phyloP scores from a whole-genome alignment of 2,113 vertebrate species.

The Lanius collurio region DNA sequence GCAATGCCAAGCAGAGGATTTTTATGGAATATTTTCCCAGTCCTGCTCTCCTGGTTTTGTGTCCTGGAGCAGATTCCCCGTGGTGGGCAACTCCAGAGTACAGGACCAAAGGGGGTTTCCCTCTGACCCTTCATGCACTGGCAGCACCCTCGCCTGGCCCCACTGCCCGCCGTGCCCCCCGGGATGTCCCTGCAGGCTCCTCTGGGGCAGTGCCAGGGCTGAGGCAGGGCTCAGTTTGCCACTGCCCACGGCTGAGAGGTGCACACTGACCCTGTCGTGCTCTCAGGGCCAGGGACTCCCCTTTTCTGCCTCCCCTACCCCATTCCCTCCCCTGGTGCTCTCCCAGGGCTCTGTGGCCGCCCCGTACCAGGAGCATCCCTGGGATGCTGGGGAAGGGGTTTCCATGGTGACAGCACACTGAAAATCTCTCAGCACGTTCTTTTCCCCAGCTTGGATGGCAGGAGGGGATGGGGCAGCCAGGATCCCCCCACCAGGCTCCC shows the following conservation, averaged over 20 bases:
- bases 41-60: background rate
- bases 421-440: background rate
- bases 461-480: background rate
- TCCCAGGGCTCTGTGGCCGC: background rate
- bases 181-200: background rate
- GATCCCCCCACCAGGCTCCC: too few species aligned
- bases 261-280: background rate
- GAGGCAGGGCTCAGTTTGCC: accelerated
- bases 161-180: background rate
- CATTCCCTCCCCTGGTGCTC: background rate
- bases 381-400: conserved; percentile 24
- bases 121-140: background rate
- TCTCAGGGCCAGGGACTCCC: background rate
- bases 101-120: background rate
- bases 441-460: background rate
- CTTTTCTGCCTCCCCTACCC: background rate
- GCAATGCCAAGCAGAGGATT: background rate
- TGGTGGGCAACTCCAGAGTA: background rate
- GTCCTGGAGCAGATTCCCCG: background rate
- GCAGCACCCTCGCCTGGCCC: background rate
- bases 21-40: background rate
- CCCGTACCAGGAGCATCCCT: background rate
- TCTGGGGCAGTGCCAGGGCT: background rate
- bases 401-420: background rate
- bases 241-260: accelerated